A percentile compares a stretch with the other conserved stretches of the same genome.
phyloP scores from a whole-genome alignment of 2,113 vertebrate genomes.

The Urocolius indicus region DNA sequence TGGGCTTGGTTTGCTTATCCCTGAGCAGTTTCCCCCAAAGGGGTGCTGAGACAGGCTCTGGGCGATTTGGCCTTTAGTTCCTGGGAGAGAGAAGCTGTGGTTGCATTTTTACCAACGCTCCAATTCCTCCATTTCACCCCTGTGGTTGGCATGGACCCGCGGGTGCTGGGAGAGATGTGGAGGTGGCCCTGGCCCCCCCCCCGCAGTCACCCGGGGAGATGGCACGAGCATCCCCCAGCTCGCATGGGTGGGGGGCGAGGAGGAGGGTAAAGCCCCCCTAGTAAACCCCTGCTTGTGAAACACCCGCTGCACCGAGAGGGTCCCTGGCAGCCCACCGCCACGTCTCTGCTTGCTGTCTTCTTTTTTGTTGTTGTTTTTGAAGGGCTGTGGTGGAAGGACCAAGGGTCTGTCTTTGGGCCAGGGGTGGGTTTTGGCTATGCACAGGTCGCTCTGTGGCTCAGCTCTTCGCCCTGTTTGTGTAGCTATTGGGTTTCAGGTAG shows the following conservation, averaged over 20 bases:
- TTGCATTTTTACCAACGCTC: not conserved
- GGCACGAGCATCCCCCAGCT: not conserved
- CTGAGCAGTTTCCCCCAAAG: not conserved
- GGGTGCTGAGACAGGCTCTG: not conserved
- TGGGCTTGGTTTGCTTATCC: not conserved
- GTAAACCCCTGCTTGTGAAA: not conserved
- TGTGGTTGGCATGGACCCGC: accelerated
- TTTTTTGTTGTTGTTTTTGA: not conserved
- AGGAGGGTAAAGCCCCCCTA: not conserved
- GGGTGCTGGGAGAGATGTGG: not conserved
- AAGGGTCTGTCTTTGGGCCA: not conserved
- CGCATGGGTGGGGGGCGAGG: accelerated
- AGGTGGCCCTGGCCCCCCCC: not conserved
- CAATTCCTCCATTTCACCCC: not conserved
- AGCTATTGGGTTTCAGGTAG: not conserved
- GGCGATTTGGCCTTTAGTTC: not conserved
- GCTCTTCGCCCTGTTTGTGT: not conserved
- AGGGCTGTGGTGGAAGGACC: not conserved
- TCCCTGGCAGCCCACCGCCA: not conserved
- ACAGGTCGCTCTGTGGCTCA: not conserved
- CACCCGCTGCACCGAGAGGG: not conserved
- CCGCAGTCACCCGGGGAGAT: not conserved
- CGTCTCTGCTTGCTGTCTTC: not conserved
- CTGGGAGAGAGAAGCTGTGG: accelerated
- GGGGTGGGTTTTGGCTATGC: not conserved